Evolutionary conservation across 2,888 invertebrate genomes (phyloP), one percentile per base, ranked within the genome.

Genomic region (Clepsis dumicolana): DNA sequence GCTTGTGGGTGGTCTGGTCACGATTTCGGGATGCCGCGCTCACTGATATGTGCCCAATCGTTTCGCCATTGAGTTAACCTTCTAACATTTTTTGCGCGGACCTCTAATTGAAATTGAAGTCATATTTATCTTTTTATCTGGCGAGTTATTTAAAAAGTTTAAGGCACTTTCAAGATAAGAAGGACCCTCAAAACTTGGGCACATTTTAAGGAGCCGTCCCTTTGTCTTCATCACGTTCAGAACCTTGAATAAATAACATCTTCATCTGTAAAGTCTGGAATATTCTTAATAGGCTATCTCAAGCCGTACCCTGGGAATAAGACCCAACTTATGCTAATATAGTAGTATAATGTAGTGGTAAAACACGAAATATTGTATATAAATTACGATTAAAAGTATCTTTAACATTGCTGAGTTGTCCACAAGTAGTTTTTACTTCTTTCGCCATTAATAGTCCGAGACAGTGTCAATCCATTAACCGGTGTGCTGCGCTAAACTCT

Each of bases 1-100:
- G 84, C 77, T 85, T 77, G 88, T 93, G 93, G 93, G 93, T 93
- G 93, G 93, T 93, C 93, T 83, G 87, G 86, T 88, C 93, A 93
- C 92, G 93, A 92, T 88, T 91, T 90, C 81, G 85, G 85, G 80
- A 80, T 82, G 85, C 87, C 83, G 83, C 84, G 82, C 81, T 87
- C 87, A 83, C 86, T 88, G 90, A 90, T 91, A 89, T 86, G 57
- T 57, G 16, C 56, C 88, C 87, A 88, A 86, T 88, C 86, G 88
- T 88, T 90, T 87, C 82, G 73, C 87, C 85, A 86, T 77, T 89
- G 89, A 87, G 80, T 81, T 86, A 68, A 53, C 38, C 67, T 57
- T 38, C 54, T 48, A 18, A 41, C 14, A 12, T 29, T 64, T 59
- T 68, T 68, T 64, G 64, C 68, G 38, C 16, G 14, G 38, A 27